phyloP scores from a whole-genome alignment of 2,113 vertebrate species.

The Thryonomys swinderianus region DNA sequence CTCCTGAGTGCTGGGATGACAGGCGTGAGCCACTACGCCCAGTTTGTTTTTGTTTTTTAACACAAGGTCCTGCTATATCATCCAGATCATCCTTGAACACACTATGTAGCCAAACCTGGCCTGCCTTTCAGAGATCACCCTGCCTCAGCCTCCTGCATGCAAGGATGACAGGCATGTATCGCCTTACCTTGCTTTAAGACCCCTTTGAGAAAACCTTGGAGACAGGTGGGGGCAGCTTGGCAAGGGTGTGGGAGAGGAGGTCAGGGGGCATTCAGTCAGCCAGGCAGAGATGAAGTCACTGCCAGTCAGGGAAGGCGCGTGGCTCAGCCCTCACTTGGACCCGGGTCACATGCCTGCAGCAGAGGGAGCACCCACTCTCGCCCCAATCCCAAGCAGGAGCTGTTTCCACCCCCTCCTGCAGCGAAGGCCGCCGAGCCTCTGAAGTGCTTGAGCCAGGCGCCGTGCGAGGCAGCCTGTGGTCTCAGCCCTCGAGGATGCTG shows the following conservation, averaged over 20 bases:
- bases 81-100: too few species aligned
- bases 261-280: accelerated
- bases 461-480: background rate
- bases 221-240: too few species aligned
- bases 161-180: background rate
- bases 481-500: background rate
- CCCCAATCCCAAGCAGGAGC: background rate
- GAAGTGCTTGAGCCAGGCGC: background rate
- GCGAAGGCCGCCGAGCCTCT: background rate
- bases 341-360: accelerated
- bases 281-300: background rate
- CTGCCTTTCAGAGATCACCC: background rate
- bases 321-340: background rate
- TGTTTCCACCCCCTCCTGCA: accelerated
- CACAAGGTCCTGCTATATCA: too few species aligned
- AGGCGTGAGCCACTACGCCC: too few species aligned
- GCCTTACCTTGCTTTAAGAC: background rate
- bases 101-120: too few species aligned
- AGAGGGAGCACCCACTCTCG: accelerated
- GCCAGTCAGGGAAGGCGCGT: accelerated
- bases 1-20: too few species aligned
- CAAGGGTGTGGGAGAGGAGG: background rate
- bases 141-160: background rate
- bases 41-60: too few species aligned
- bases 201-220: background rate